phyloP scores from a whole-genome alignment of 1,140 invertebrate genomes.

The Calosoma granatense region DNA sequence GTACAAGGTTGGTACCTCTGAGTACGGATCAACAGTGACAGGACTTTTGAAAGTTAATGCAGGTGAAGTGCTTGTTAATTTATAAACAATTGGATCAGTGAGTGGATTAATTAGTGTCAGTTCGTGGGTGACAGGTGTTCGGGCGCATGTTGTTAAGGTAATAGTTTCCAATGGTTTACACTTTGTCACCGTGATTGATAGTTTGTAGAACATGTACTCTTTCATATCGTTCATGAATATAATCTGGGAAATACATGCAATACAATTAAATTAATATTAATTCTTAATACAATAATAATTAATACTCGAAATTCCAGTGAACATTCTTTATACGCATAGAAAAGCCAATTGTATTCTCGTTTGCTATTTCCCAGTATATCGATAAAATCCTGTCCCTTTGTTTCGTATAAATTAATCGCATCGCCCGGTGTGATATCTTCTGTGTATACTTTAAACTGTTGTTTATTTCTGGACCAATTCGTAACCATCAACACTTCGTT shows the following conservation, averaged over 20 bases:
- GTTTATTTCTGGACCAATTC: neutral
- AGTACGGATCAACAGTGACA: neutral
- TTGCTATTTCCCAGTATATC: neutral
- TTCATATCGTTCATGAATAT: neutral
- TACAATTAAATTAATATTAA: neutral
- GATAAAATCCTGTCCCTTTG: neutral
- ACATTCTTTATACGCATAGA: constrained; percentile 5
- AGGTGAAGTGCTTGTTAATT: neutral
- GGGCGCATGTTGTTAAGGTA: neutral
- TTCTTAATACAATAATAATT: no score
- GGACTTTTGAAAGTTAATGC: neutral
- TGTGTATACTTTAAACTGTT: neutral
- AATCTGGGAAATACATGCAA: neutral
- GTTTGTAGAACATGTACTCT: neutral
- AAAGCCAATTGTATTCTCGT: neutral
- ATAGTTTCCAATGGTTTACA: neutral
- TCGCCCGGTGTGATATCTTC: neutral
- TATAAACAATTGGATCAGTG: neutral
- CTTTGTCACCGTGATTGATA: constrained; percentile 1
- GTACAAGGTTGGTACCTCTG: neutral
- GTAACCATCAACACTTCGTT: neutral
- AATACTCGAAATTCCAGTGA: neutral
- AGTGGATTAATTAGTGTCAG: neutral
- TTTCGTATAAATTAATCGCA: neutral
- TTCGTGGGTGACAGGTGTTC: neutral